These are phyloP conservation scores for Doryteuthis pealeii DNA, from an alignment of 1,140 invertebrate species.

Conservation along the genomic window DNA sequence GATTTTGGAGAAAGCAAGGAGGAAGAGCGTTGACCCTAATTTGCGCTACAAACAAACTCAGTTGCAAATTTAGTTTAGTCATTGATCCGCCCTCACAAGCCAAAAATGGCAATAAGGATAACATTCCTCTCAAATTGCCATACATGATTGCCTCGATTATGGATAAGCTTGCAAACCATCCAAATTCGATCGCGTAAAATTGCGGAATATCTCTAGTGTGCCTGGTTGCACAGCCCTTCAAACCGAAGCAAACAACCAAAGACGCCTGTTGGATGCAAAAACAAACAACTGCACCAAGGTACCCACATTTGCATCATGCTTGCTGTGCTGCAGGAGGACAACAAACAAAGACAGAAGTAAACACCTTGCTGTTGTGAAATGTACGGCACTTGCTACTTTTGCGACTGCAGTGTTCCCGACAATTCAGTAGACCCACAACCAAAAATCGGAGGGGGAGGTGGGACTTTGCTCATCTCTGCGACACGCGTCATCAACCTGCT, in stretches of 20 bases:
- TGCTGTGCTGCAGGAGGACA: neutral
- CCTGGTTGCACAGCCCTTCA: neutral
- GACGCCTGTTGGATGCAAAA: neutral
- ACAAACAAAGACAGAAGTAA: neutral
- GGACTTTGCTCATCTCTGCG: neutral
- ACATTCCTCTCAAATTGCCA: slow-evolving; percentile 41
- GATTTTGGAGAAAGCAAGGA: slow-evolving; percentile 32
- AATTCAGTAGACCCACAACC: neutral
- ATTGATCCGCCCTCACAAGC: slow-evolving; percentile 41
- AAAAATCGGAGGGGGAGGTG: neutral
- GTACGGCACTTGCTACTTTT: neutral
- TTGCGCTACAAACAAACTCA: slow-evolving; percentile 37
- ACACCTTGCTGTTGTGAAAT: neutral
- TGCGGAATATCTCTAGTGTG: neutral
- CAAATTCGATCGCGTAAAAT: neutral
- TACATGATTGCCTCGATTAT: neutral
- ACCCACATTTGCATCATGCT: neutral
- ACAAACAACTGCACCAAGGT: too few species aligned
- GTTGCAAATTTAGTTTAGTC: slow-evolving; percentile 37
- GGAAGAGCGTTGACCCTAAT: slow-evolving; percentile 23
- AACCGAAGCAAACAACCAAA: too few species aligned
- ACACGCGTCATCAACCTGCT: neutral
- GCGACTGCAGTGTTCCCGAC: neutral
- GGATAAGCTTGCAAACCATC: neutral
- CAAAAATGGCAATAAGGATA: slow-evolving; percentile 38